Evolutionary conservation across 2,113 vertebrate species (phyloP).

Genomic region (Myodes glareolus): DNA sequence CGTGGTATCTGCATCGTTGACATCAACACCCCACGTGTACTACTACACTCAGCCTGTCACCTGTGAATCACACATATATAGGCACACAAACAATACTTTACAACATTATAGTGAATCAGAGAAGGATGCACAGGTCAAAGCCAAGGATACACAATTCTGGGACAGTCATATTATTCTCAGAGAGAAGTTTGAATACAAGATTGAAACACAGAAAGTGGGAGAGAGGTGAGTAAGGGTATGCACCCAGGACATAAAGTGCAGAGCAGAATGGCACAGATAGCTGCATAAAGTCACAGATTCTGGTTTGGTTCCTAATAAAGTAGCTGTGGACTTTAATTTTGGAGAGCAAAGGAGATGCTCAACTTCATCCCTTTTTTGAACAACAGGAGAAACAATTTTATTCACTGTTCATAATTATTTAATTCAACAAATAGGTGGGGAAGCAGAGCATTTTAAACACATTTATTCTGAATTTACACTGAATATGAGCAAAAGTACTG

Average conservation of each 20-base stretch:
- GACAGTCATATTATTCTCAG: neutral
- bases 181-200: neutral
- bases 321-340: neutral
- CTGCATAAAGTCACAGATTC: neutral
- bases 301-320: neutral
- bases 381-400: neutral
- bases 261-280: neutral
- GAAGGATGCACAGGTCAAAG: neutral
- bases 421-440: neutral
- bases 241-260: fast-evolving
- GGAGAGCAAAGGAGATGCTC: neutral
- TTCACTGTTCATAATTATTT: slow-evolving; percentile 15
- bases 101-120: neutral
- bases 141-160: neutral
- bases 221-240: neutral
- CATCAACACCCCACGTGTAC: neutral
- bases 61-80: too few species aligned
- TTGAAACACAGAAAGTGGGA: neutral
- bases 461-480: neutral
- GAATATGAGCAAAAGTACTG: neutral
- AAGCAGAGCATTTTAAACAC: neutral
- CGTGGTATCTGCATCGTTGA: neutral
- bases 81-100: neutral
- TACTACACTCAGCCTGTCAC: neutral
- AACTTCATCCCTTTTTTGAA: fast-evolving